A percentile compares a stretch with the other conserved stretches of the same genome.
Conservation (phyloP, 2,113 vertebrate species). For the Hemiscyllium ocellatum region DNA sequence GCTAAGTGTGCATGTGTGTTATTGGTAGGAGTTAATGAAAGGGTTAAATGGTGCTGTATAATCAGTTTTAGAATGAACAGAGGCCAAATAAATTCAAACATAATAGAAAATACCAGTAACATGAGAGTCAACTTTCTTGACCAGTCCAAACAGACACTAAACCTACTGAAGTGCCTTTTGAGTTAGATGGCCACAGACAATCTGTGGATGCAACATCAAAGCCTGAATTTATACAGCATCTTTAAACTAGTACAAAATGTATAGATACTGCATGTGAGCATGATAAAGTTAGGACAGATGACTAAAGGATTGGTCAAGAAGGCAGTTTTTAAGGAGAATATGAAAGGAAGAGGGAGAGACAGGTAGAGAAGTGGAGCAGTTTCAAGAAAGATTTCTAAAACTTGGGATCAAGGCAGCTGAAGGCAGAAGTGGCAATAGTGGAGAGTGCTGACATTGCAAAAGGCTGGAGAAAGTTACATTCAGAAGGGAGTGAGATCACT, state of each 20-base stretch:
- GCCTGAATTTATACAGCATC: neutral
- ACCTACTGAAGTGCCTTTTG: neutral
- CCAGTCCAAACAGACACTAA: neutral
- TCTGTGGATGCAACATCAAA: neutral
- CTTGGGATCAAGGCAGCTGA: neutral
- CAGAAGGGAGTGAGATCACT: neutral
- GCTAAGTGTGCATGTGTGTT: neutral
- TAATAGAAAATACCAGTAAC: neutral
- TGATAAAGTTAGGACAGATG: neutral
- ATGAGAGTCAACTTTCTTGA: neutral
- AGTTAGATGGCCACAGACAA: neutral
- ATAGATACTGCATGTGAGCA: neutral
- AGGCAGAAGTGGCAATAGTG: neutral
- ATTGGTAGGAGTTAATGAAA: neutral
- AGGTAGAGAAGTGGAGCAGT: neutral
- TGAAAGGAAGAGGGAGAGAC: neutral
- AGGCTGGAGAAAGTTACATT: neutral
- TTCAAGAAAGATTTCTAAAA: neutral
- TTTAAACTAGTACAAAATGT: neutral
- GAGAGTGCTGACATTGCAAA: neutral
- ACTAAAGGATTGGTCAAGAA: neutral
- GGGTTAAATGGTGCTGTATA: neutral
- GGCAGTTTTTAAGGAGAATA: neutral
- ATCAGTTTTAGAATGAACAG: neutral
- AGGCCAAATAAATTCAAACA: no score